Percentiles rank a stretch among this genome's conserved stretches.
These are phyloP conservation scores for Eira barbara DNA, from an alignment of 2,113 vertebrate species.

Conservation along the genomic window DNA sequence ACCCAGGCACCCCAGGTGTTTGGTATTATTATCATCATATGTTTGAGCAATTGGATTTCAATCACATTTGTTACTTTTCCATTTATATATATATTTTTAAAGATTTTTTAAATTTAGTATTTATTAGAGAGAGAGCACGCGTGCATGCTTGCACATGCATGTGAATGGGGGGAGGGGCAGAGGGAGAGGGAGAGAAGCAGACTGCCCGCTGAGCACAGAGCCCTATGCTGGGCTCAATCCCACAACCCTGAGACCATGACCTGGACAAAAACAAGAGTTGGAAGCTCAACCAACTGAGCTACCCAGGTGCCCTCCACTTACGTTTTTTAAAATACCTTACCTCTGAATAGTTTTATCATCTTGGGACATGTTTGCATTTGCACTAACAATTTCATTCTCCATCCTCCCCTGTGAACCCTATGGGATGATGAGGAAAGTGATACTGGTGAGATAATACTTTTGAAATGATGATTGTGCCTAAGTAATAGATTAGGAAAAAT, in stretches of 20 bases:
- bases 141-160: fast-evolving
- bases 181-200: neutral
- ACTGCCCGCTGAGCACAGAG: neutral
- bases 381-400: neutral
- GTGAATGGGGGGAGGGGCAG: neutral
- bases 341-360: neutral
- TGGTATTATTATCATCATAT: neutral
- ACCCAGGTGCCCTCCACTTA: neutral
- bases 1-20: no score
- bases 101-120: neutral
- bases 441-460: neutral
- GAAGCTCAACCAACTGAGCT: neutral
- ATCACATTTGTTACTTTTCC: neutral
- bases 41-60: neutral
- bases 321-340: neutral
- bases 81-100: neutral
- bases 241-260: neutral
- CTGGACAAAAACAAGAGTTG: neutral
- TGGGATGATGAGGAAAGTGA: neutral
- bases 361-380: neutral
- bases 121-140: fast-evolving
- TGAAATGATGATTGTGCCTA: neutral
- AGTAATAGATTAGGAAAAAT: neutral
- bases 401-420: neutral
- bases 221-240: neutral